phyloP scores from a whole-genome alignment of 2,113 vertebrate genomes.

The Pelodiscus sinensis region DNA sequence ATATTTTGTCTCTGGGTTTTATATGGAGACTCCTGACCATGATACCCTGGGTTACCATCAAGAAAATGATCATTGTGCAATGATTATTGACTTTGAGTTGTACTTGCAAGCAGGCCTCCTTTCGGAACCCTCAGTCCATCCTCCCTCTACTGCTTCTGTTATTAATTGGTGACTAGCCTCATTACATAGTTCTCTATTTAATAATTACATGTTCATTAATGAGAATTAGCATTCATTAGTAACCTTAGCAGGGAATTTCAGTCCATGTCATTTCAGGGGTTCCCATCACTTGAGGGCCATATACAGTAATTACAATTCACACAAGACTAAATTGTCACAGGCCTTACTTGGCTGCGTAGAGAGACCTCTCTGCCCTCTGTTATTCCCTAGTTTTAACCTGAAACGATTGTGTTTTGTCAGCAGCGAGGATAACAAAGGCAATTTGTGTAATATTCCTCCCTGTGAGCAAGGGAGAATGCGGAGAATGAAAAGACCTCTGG shows the following conservation, averaged over 20 bases:
- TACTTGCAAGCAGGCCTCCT: fast-evolving
- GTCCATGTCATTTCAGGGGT: conserved; percentile 45
- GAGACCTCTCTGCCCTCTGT: not conserved
- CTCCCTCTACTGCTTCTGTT: conserved; percentile 21
- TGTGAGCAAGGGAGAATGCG: not conserved
- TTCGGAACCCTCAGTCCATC: not conserved
- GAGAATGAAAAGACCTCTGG: not conserved
- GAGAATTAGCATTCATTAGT: conserved; percentile 39
- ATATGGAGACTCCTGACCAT: not conserved
- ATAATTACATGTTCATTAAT: not conserved
- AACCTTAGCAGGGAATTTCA: conserved; percentile 42
- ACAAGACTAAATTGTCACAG: conserved; percentile 23
- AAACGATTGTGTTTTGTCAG: not conserved
- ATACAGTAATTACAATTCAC: conserved; percentile 47
- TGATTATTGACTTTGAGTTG: not conserved
- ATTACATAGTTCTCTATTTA: not conserved
- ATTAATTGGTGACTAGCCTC: not conserved
- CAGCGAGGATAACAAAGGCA: not conserved
- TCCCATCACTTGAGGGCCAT: conserved; percentile 5
- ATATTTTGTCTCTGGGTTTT: not conserved
- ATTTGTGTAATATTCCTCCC: not conserved
- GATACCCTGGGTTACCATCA: not conserved
- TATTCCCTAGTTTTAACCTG: not conserved
- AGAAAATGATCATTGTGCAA: not conserved
- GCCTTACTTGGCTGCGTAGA: conserved; percentile 23